Evolutionary conservation across 2,113 vertebrate species (phyloP), one percentile per base, ranked within the genome.

Genomic region (Oncorhynchus clarkii): DNA sequence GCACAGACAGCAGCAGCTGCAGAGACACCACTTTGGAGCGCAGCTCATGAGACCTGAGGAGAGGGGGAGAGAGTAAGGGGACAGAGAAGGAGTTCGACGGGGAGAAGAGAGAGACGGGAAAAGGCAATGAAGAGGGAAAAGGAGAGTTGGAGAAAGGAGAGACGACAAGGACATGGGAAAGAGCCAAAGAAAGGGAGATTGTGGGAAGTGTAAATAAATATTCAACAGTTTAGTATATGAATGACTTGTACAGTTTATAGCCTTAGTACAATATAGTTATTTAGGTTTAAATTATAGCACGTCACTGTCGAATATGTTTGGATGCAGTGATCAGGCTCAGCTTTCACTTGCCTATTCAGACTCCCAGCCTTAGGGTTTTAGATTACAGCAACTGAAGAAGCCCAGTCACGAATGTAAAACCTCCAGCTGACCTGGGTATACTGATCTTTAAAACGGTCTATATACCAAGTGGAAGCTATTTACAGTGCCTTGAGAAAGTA

Each of bases 21-120:
- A 99, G 94, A 48, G 98, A 99, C 3, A 99, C 96, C 34, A 99
- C 92, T 89, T 99, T 99, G 48, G 98, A 99, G 18, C 98, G 96
- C 70, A 99, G 73, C 79, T 99, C 98, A 13, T 99, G 98, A 31
- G 98, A 99, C 85, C 98, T 99, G 87, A 71, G 77, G 78, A 77
- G 68, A 59, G 76, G 68, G 80, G 7, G 0, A 20, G 78, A 20
- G 20, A 27, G 7, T 45, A 12, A 49, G 49, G 29, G 31, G 8
- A 70, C 5, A 69, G 45, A 68, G 26, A 9, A 59, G 24, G 5
- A 59, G 34, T 34, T 34, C 3, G 18, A 9, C 4, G 8, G 62
- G 22, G 34, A 45, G 39, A 45, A 16, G 72, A 11, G 8, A 8
- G 3, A n/a, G 34, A 22, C 2, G 45, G 71, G 57, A 51, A 69